These are phyloP conservation scores for Paramormyrops kingsleyae DNA, from an alignment of 2,113 vertebrate genomes.

Conservation along the genomic window DNA sequence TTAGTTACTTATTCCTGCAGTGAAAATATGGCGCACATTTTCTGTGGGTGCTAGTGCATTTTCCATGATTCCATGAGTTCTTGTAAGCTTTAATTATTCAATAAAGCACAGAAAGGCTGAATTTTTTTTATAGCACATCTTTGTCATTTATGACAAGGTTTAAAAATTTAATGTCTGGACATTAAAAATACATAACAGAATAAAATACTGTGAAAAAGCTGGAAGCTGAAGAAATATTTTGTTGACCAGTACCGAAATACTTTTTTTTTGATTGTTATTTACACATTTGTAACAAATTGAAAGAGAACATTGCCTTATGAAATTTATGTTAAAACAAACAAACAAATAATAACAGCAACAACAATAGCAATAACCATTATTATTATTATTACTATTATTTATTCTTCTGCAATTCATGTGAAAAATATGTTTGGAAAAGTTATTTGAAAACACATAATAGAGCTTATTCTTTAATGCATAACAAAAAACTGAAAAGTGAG, in stretches of 20 bases:
- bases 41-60: background rate
- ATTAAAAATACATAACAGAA: constrained; percentile 12
- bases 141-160: constrained; percentile 17
- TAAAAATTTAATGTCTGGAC: constrained; percentile 5
- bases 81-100: constrained; percentile 9
- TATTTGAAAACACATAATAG: background rate
- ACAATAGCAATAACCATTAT: background rate
- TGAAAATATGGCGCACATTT: background rate
- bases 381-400: background rate
- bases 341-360: background rate
- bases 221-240: background rate
- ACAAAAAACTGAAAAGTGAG: background rate
- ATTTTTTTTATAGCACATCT: constrained; percentile 8
- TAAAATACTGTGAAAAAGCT: background rate
- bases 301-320: background rate
- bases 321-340: background rate
- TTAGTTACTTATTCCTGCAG: background rate
- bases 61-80: background rate
- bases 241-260: background rate
- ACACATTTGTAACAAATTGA: background rate
- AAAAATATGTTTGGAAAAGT: background rate
- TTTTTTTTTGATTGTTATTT: background rate
- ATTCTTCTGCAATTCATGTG: background rate
- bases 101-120: background rate
- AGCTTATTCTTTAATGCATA: background rate